These are phyloP conservation scores for Chitala chitala DNA, from an alignment of 2,113 vertebrate species.

Conservation along the genomic window DNA sequence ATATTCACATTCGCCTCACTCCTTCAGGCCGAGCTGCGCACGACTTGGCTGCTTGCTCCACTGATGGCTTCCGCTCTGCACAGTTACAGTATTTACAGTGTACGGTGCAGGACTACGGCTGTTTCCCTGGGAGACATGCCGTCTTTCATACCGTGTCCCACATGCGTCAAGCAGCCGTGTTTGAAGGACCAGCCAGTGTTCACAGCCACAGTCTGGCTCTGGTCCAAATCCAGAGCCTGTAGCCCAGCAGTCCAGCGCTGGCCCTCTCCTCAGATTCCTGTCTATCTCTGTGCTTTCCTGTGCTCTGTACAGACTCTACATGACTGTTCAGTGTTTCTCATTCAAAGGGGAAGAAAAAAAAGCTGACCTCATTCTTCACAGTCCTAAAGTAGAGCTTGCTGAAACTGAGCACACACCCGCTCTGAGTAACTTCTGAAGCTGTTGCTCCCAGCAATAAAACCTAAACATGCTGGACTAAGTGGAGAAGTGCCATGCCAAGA, in stretches of 20 bases:
- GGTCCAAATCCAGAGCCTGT: neutral
- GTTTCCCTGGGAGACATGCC: neutral
- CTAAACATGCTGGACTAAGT: too few relatives aligned
- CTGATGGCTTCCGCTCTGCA: neutral
- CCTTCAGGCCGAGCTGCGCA: conserved; percentile 19
- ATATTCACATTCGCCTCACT: conserved; percentile 35
- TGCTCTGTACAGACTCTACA: neutral
- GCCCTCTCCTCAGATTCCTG: neutral
- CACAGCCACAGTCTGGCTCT: neutral
- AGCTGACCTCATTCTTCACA: too few relatives aligned
- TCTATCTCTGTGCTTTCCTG: neutral
- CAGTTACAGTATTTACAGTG: conserved; percentile 8
- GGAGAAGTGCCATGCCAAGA: neutral
- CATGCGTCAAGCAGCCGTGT: neutral
- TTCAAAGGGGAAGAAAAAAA: too few relatives aligned
- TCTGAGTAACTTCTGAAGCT: too few relatives aligned
- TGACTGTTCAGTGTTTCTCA: too few relatives aligned
- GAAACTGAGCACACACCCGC: too few relatives aligned
- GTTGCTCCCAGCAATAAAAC: too few relatives aligned
- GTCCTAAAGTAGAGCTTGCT: too few relatives aligned
- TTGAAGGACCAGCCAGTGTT: neutral
- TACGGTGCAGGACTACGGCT: neutral
- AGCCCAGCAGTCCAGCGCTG: neutral
- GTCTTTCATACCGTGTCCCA: neutral
- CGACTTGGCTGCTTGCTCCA: conserved; percentile 37